Percentiles rank a stretch among this genome's conserved stretches.
phyloP scores from a whole-genome alignment of 2,113 vertebrate genomes.

The Lagopus muta region DNA sequence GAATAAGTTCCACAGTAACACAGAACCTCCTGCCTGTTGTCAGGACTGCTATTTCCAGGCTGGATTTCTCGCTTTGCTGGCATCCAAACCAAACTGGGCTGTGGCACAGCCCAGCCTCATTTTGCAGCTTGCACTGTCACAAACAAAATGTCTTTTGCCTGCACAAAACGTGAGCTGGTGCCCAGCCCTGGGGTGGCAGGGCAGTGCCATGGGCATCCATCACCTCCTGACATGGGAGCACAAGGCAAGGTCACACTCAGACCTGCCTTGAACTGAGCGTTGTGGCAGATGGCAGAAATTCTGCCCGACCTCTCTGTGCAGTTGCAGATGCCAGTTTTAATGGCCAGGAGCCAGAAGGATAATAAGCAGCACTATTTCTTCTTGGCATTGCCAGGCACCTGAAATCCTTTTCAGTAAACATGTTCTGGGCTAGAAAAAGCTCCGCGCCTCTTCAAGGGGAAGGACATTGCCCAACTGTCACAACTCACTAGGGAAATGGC shows the following conservation, averaged over 20 bases:
- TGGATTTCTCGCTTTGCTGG: background rate
- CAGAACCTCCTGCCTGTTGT: slow-evolving; percentile 10
- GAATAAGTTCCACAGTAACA: background rate
- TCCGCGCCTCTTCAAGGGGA: slow-evolving; percentile 22
- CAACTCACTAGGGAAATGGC: slow-evolving; percentile 45
- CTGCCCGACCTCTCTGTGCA: slow-evolving; percentile 29
- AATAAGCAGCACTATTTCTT: slow-evolving; percentile 46
- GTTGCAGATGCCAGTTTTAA: slow-evolving; percentile 28
- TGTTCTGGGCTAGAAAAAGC: slow-evolving; percentile 32
- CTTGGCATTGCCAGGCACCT: slow-evolving; percentile 47
- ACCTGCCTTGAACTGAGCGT: background rate
- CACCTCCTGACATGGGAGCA: background rate
- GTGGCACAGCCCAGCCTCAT: background rate
- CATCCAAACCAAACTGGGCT: background rate
- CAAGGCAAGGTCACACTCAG: slow-evolving; percentile 35
- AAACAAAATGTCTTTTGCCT: slow-evolving; percentile 65
- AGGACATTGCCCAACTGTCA: slow-evolving; percentile 39
- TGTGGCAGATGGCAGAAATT: slow-evolving; percentile 62
- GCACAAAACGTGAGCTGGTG: background rate
- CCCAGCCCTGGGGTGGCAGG: background rate
- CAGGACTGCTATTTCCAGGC: slow-evolving; percentile 5
- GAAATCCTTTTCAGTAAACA: slow-evolving; percentile 42
- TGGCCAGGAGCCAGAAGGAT: slow-evolving; percentile 36
- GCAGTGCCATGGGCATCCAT: background rate
- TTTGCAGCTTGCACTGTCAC: slow-evolving; percentile 71